Percentiles rank a stretch among this genome's conserved stretches.
Conservation (phyloP, 1,140 invertebrate species). For the Macrobrachium nipponense region DNA sequence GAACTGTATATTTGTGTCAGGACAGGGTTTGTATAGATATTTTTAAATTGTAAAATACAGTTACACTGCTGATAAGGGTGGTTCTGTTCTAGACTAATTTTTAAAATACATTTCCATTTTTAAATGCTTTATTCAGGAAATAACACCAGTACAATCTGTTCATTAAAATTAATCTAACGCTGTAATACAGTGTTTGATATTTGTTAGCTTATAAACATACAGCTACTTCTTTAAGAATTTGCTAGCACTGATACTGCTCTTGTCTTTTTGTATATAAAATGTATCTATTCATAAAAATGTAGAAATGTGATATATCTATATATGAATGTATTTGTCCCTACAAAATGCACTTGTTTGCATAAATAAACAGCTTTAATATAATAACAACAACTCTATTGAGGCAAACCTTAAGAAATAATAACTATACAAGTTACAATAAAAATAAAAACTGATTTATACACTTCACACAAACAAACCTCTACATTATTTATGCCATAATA, state of each 20-base stretch:
- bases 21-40: constrained; percentile 19
- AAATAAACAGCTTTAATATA: constrained; percentile 52
- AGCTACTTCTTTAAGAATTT: constrained; percentile 13
- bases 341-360: constrained; percentile 39
- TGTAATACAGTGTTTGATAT: constrained; percentile 23
- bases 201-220: background rate
- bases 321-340: constrained; percentile 24
- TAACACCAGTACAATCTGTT: no score
- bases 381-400: no score
- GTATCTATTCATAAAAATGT: constrained; percentile 33
- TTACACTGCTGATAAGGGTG: constrained; percentile 23
- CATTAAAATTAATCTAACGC: no score
- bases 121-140: no score
- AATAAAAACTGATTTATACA: background rate
- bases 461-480: background rate
- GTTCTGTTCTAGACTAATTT: constrained; percentile 27
- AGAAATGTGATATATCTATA: constrained; percentile 43
- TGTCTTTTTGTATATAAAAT: constrained; percentile 47
- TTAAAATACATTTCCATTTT: no score
- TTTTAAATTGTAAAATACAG: no score
- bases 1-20: constrained; percentile 11
- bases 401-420: background rate
- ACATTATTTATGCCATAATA: no score
- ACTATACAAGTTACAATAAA: background rate
- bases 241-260: constrained; percentile 38